Base-by-base conservation (phyloP, 2,113 vertebrate species). In the Pseudorasbora parva region DNA sequence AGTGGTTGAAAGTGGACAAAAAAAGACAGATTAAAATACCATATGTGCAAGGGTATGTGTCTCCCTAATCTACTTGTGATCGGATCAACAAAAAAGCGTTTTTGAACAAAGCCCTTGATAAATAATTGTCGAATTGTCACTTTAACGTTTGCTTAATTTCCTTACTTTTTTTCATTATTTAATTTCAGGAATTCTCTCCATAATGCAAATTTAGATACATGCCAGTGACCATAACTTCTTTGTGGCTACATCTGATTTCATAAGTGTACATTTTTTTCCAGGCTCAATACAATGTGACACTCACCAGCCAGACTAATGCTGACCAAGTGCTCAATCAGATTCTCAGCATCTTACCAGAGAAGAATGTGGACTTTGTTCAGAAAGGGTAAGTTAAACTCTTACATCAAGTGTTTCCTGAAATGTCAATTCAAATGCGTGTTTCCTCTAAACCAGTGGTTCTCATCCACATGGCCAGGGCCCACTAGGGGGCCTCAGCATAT, bases 241-340 rank as follows among this genome's bases (percentile, higher is more conserved):
- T 7, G 15, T 51, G 4, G 15, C 49, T 54, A 54, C 49, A 19
- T 54, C 17, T 19, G 51, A 19, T 54, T 54, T 10, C 8, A 69
- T 49, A 4, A 41, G 15, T 79, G 2, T 62, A 2, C 6, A 66
- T 60, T 27, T 62, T n/a, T 56, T 17, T 66, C 1, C 66, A 99
- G 98, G 96, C 93, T 47, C 97, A 96, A 84, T 99, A 95, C 89
- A 99, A 99, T 3, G 96, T 99, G 76, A 98, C 97, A 30, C 91
- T 95, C 74, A 98, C 96, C 73, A 95, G 90, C 85, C 92, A 96
- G 71, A 93, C 94, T 88, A 95, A 95, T 90, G 96, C 97, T 81
- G 97, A 98, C 1, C 94, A 97, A 62, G 91, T 98, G 72, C 84
- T 99, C 21, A 95, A 94, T 87, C 95, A 98, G 88, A 93, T 99